Conservation (phyloP, 1,140 invertebrate genomes). For the Caenorhabditis briggsae region DNA sequence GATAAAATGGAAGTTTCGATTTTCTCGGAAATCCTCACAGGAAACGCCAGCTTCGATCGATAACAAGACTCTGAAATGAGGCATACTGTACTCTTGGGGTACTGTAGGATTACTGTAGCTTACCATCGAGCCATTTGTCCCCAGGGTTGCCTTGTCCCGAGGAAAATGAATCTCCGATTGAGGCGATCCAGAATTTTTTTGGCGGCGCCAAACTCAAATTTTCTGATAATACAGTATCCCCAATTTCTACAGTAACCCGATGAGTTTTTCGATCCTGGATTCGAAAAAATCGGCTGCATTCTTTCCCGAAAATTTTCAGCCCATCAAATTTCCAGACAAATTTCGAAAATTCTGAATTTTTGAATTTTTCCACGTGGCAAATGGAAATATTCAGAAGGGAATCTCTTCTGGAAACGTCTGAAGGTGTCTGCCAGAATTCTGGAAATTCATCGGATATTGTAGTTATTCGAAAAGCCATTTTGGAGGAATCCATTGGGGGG, state of each 20-base stretch:
- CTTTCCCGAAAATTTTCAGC: too few relatives aligned
- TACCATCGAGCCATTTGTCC: constrained; percentile 48
- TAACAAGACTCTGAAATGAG: constrained; percentile 32
- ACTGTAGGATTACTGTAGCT: constrained; percentile 5
- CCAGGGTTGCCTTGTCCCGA: constrained; percentile 61
- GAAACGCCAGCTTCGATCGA: constrained; percentile 10
- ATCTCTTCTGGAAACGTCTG: not conserved
- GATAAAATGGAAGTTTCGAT: not conserved
- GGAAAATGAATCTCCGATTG: constrained; percentile 56
- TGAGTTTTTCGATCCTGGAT: not conserved
- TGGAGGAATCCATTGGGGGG: not conserved
- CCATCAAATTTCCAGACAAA: not conserved
- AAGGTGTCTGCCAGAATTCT: not conserved
- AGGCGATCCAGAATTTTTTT: constrained; percentile 46
- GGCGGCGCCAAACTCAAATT: not conserved
- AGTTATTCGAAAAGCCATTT: not conserved
- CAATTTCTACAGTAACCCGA: not conserved
- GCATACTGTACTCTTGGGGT: not conserved
- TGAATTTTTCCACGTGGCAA: not conserved
- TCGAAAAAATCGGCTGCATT: not conserved
- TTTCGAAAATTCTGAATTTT: too few relatives aligned
- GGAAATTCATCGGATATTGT: not conserved
- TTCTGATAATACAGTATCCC: too few relatives aligned
- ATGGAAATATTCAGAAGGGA: not conserved
- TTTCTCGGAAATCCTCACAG: not conserved